phyloP scores from a whole-genome alignment of 2,797 vertebrate genomes.

The Rhinichthys osculus region DNA sequence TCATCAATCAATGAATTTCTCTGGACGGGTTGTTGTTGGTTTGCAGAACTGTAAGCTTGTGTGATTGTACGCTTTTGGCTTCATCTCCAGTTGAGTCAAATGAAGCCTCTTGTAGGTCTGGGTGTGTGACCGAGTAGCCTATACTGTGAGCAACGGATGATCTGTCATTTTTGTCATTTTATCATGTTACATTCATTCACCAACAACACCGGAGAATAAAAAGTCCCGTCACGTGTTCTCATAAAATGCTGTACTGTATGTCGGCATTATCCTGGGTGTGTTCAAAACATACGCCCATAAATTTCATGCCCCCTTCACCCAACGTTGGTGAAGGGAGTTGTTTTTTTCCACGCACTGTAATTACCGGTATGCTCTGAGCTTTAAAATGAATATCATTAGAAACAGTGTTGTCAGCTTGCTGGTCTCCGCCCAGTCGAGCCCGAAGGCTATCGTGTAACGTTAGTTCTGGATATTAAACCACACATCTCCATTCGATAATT shows the following conservation, averaged over 20 bases:
- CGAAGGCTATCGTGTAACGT: background rate
- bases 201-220: background rate
- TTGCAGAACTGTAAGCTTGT: slow-evolving; percentile 6
- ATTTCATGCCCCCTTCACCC: slow-evolving; percentile 7
- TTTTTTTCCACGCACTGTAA: background rate
- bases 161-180: background rate
- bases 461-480: background rate
- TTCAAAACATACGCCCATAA: slow-evolving; percentile 38
- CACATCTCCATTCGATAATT: background rate
- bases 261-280: slow-evolving; percentile 54
- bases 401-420: background rate
- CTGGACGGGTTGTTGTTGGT: background rate
- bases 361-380: background rate
- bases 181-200: background rate
- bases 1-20: background rate
- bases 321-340: background rate
- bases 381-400: slow-evolving; percentile 15
- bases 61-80: slow-evolving; percentile 15
- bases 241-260: slow-evolving; percentile 27
- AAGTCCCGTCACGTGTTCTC: slow-evolving; percentile 21
- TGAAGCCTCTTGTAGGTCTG: background rate
- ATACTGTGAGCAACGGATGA: too few species aligned
- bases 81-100: slow-evolving; percentile 17
- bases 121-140: background rate
- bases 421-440: slow-evolving; percentile 19